Conservation (phyloP, 2,113 vertebrate species). For the Poecilia latipinna region DNA sequence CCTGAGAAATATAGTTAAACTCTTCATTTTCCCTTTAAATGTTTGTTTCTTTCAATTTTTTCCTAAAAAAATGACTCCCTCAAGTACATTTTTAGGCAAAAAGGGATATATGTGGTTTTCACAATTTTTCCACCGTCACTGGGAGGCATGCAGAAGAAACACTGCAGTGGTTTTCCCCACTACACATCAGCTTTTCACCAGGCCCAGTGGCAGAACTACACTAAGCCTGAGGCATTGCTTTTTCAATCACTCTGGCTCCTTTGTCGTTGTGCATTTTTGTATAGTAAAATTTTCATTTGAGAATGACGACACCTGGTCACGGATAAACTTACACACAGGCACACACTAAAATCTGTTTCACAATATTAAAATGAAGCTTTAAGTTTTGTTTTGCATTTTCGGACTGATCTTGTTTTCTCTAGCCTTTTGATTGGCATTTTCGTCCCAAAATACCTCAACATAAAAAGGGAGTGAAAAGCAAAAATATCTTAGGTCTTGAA, state of each 20-base stretch:
- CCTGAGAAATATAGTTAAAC: too few species aligned
- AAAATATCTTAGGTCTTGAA: constrained; percentile 18
- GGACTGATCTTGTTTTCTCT: constrained; percentile 33
- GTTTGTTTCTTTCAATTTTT: too few species aligned
- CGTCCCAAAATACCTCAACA: constrained; percentile 4
- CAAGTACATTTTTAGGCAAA: too few species aligned
- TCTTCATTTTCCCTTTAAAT: too few species aligned
- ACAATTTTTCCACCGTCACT: too few species aligned
- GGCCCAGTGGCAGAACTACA: constrained; percentile 42
- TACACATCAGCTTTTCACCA: constrained; percentile 38
- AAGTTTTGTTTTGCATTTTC: constrained; percentile 6
- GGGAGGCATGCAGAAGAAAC: constrained; percentile 5
- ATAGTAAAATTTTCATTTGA: constrained; percentile 55
- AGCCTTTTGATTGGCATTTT: constrained; percentile 30
- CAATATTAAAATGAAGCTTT: constrained; percentile 7
- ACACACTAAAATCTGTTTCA: not conserved
- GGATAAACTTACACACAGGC: not conserved
- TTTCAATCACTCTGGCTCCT: not conserved
- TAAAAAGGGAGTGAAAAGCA: constrained; percentile 14
- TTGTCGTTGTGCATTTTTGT: constrained; percentile 25
- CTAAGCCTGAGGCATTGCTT: constrained; percentile 39
- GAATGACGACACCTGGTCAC: constrained; percentile 16
- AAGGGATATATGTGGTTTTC: too few species aligned
- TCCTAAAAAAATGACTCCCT: too few species aligned
- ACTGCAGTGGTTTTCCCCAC: constrained; percentile 13